Conservation (phyloP, 2,888 invertebrate genomes). For the Amiota mariae region DNA sequence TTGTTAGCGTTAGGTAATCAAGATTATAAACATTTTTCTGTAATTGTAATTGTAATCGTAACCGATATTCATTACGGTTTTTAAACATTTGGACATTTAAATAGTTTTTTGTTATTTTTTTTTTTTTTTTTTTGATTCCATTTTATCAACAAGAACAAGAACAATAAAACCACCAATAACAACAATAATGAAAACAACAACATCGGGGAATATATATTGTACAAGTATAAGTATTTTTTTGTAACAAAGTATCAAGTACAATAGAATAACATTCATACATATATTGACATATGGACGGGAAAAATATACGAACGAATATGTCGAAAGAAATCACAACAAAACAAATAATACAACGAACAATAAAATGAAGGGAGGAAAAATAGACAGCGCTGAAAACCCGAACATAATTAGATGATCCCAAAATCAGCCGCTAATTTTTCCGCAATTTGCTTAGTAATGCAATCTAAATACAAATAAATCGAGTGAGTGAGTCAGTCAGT, state of each 20-base stretch:
- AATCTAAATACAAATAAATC: constrained; percentile 71
- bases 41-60: no score
- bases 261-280: no score
- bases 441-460: constrained; percentile 75
- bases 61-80: no score
- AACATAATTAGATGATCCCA: constrained; percentile 73
- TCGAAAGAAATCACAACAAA: neutral
- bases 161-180: neutral
- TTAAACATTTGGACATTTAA: no score
- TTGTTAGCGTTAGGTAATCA: no score
- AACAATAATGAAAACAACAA: neutral
- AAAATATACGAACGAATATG: no score
- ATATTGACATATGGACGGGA: no score
- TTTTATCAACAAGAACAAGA: no score
- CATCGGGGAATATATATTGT: neutral
- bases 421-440: constrained; percentile 75
- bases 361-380: neutral
- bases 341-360: neutral
- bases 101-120: constrained; percentile 46
- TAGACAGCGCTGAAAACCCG: neutral
- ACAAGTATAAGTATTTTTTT: neutral
- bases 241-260: no score
- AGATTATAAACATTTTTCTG: no score
- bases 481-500: constrained; percentile 26
- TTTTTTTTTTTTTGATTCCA: constrained; percentile 18